Evolutionary conservation across 1,140 invertebrate genomes (phyloP).

Genomic region (Halictus rubicundus): DNA sequence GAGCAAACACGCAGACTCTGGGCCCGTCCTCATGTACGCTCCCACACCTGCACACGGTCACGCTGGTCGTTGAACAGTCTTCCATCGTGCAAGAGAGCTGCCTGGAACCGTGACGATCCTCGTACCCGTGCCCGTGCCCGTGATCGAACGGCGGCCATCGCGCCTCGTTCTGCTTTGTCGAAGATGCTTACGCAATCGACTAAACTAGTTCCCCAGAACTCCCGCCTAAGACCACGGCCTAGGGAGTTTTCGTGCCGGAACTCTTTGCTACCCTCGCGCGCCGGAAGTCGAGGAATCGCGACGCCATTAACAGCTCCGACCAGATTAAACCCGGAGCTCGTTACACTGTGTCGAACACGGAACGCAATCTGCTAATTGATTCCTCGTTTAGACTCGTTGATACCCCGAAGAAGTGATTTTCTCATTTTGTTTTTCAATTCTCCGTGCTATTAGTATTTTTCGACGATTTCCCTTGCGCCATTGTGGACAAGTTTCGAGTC

Average conservation of each 20-base stretch:
- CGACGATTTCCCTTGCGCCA: no score
- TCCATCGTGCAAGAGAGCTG: slow-evolving; percentile 14
- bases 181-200: slow-evolving; percentile 56
- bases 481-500: no score
- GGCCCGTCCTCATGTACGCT: slow-evolving; percentile 31
- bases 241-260: neutral
- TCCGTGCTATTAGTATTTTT: no score
- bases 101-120: slow-evolving; percentile 10
- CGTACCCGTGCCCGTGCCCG: slow-evolving; percentile 4
- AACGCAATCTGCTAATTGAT: neutral
- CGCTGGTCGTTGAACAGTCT: slow-evolving; percentile 10
- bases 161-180: slow-evolving; percentile 59
- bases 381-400: no score
- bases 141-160: slow-evolving; percentile 45
- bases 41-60: neutral
- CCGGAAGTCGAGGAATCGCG: neutral
- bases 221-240: neutral
- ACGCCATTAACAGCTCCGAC: no score
- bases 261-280: neutral
- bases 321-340: no score
- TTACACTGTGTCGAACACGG: no score
- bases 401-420: no score
- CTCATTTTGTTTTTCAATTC: no score
- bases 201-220: slow-evolving; percentile 44
- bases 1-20: slow-evolving; percentile 69